These are phyloP conservation scores for Aphidius gifuensis DNA, from an alignment of 1,140 invertebrate genomes.

Conservation along the genomic window DNA sequence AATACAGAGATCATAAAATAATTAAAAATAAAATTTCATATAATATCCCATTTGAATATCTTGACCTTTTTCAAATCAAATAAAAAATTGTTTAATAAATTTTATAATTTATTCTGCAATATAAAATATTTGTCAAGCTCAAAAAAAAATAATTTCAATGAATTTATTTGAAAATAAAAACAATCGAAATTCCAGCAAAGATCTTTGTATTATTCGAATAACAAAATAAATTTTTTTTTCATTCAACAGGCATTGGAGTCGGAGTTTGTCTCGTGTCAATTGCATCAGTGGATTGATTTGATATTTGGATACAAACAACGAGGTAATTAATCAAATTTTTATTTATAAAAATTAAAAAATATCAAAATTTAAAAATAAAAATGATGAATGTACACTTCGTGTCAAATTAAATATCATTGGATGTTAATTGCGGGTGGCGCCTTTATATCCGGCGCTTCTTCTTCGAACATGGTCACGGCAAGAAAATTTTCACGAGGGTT, in stretches of 20 bases:
- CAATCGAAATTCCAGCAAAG: no score
- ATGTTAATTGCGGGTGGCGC: conserved; percentile 53
- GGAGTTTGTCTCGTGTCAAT: conserved; percentile 98
- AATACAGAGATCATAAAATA: conserved; percentile 7
- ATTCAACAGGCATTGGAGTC: conserved; percentile 85
- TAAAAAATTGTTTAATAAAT: conserved; percentile 12
- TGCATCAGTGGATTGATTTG: conserved; percentile 99
- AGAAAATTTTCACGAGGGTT: no score
- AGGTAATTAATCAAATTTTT: conserved; percentile 58
- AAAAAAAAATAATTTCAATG: no score
- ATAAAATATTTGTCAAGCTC: no score
- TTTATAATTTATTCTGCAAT: no score
- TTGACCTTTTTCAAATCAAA: conserved; percentile 6
- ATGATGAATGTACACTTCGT: conserved; percentile 30
- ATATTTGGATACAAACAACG: conserved; percentile 99
- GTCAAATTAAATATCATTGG: conserved; percentile 46
- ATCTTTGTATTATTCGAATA: no score
- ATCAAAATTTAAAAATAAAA: background rate
- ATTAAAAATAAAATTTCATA: background rate
- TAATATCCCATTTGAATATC: no score
- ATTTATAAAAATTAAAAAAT: background rate
- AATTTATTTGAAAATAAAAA: no score
- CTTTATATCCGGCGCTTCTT: conserved; percentile 57
- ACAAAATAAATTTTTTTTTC: conserved; percentile 4
- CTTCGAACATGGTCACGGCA: conserved; percentile 43